Conservation (phyloP, 2,888 invertebrate species). For the Eledona agricola region DNA sequence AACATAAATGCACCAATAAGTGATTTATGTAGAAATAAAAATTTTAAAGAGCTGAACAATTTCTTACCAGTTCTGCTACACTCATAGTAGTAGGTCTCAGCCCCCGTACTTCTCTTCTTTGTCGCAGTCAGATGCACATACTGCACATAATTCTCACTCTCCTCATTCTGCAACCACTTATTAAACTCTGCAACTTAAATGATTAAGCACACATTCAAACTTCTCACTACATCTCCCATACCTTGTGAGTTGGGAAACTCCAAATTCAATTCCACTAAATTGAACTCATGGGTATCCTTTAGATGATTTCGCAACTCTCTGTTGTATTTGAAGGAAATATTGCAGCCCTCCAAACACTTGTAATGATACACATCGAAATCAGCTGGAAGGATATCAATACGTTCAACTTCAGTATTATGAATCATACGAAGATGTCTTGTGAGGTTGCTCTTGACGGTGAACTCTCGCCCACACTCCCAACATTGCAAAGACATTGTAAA, state of each 20-base stretch:
- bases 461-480: constrained; percentile 14
- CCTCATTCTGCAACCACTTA: constrained; percentile 33
- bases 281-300: constrained; percentile 9
- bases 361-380: constrained; percentile 31
- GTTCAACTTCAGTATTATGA: constrained; percentile 20
- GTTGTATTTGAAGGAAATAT: constrained; percentile 33
- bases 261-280: constrained; percentile 30
- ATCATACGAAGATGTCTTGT: constrained; percentile 31
- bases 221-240: neutral
- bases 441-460: constrained; percentile 29
- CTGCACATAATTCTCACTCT: constrained; percentile 32
- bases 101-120: constrained; percentile 26
- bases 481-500: constrained; percentile 24
- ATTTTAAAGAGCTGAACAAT: too few relatives aligned
- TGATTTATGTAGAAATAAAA: neutral
- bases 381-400: constrained; percentile 25
- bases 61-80: constrained; percentile 30
- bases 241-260: constrained; percentile 32
- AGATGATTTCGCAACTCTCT: constrained; percentile 30
- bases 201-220: constrained; percentile 1
- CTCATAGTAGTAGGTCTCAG: constrained; percentile 32
- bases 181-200: constrained; percentile 21
- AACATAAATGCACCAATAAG: neutral
- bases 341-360: constrained; percentile 36
- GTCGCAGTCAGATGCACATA: constrained; percentile 31